These are phyloP conservation scores for Agrotis segetum DNA, from an alignment of 2,888 invertebrate species.

Conservation along the genomic window DNA sequence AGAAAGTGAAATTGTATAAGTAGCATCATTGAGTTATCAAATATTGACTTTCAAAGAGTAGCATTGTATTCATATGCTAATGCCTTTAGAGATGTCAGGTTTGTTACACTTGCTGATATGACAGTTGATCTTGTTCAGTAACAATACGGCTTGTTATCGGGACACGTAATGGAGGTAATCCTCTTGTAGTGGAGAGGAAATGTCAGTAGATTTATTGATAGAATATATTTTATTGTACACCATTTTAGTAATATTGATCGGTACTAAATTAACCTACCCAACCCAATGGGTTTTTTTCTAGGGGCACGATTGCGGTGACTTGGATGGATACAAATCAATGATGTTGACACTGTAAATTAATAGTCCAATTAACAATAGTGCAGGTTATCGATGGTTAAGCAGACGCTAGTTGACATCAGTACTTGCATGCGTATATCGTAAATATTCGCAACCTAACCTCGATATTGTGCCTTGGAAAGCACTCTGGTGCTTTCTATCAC, in stretches of 20 bases:
- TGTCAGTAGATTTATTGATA: not conserved
- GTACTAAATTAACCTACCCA: not conserved
- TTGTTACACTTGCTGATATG: slow-evolving; percentile 44
- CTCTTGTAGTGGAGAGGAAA: slow-evolving; percentile 5
- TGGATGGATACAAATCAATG: too few species aligned
- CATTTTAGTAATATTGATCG: not conserved
- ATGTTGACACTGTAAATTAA: too few species aligned
- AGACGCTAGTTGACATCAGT: too few species aligned
- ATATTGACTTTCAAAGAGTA: slow-evolving; percentile 59
- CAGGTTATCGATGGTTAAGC: too few species aligned
- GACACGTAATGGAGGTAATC: slow-evolving; percentile 30
- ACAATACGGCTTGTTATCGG: slow-evolving; percentile 47
- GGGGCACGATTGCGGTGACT: not conserved
- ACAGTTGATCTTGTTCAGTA: slow-evolving; percentile 42
- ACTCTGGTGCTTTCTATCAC: too few species aligned
- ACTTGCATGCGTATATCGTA: too few species aligned
- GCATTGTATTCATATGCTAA: slow-evolving; percentile 68
- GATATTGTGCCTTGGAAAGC: too few species aligned
- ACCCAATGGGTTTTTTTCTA: not conserved
- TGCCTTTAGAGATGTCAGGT: slow-evolving; percentile 63
- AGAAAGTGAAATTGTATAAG: slow-evolving; percentile 62
- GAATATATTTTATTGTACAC: not conserved
- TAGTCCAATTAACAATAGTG: too few species aligned
- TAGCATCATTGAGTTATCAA: slow-evolving; percentile 59
- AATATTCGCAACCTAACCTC: too few species aligned